A percentile compares a stretch with the other conserved stretches of the same genome.
phyloP scores from a whole-genome alignment of 2,113 vertebrate genomes.

The Burhinus oedicnemus region DNA sequence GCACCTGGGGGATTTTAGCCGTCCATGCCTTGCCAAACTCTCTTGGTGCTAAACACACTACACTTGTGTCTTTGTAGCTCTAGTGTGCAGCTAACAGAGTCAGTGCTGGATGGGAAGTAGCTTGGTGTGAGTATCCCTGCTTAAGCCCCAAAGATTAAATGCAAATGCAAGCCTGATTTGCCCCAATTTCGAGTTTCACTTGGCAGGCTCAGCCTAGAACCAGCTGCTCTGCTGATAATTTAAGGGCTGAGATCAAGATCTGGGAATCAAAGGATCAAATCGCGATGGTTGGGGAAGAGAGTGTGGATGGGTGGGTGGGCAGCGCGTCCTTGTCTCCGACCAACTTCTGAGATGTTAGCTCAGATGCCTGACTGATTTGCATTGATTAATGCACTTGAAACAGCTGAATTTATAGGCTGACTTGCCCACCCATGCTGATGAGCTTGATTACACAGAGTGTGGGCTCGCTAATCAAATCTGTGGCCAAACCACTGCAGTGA shows the following conservation, averaged over 20 bases:
- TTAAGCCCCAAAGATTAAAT: not conserved
- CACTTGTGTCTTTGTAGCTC: conserved; percentile 75
- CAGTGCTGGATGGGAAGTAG: conserved; percentile 69
- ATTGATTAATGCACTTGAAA: not conserved
- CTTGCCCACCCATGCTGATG: not conserved
- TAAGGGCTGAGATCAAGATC: not conserved
- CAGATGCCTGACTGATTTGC: not conserved
- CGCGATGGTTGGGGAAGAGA: fast-evolving
- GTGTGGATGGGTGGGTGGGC: fast-evolving
- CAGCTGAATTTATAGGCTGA: not conserved
- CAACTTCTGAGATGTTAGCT: not conserved
- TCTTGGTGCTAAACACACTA: not conserved
- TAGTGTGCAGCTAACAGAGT: conserved; percentile 76
- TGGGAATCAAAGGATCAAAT: not conserved
- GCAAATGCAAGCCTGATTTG: not conserved
- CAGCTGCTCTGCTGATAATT: not conserved
- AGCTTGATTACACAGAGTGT: not conserved
- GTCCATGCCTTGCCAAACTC: not conserved
- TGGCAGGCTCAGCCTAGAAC: not conserved
- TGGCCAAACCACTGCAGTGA: not conserved
- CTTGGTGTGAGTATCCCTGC: conserved; percentile 73
- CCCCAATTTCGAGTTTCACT: not conserved
- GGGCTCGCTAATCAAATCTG: not conserved
- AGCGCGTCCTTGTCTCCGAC: fast-evolving
- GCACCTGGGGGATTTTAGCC: not conserved